Evolutionary conservation across 2,797 vertebrate genomes (phyloP).

Genomic region (Sciaenops ocellatus): DNA sequence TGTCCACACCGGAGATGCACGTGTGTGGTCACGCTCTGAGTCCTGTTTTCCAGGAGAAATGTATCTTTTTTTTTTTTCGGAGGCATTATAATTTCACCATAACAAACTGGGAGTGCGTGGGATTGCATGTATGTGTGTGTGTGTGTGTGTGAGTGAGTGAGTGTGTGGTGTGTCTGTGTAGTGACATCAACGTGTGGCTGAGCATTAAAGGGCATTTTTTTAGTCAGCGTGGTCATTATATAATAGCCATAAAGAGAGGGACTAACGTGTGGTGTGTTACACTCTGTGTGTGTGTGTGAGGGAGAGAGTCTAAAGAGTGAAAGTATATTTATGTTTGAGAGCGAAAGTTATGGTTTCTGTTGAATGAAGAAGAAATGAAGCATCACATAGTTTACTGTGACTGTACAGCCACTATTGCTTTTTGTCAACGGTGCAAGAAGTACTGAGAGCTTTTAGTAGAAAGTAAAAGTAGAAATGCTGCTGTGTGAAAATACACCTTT

Average conservation of each 20-base stretch:
- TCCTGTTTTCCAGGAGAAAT: constrained; percentile 2
- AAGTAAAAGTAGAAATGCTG: constrained; percentile 1
- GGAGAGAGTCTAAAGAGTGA: background rate
- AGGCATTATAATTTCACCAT: background rate
- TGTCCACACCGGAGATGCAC: constrained; percentile 67
- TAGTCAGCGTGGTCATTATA: constrained; percentile 38
- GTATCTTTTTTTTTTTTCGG: accelerated
- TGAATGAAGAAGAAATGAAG: background rate
- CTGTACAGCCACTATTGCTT: background rate
- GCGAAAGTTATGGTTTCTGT: constrained; percentile 5
- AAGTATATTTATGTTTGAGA: constrained; percentile 4
- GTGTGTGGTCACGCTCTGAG: constrained; percentile 56
- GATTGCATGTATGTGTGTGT: background rate
- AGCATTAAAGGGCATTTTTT: constrained; percentile 28
- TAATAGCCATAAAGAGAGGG: constrained; percentile 23
- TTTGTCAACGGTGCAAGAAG: background rate
- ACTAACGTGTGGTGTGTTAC: constrained; percentile 12
- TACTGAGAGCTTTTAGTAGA: background rate
- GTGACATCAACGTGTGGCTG: constrained; percentile 8
- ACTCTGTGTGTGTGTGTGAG: constrained; percentile 13
- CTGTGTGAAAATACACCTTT: background rate
- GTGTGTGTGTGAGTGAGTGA: background rate
- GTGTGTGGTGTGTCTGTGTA: background rate
- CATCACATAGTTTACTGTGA: background rate
- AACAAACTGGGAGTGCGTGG: background rate